Evolutionary conservation across 2,888 invertebrate genomes (phyloP), one percentile per base, ranked within the genome.

Genomic region (Acanthopleura granulata): DNA sequence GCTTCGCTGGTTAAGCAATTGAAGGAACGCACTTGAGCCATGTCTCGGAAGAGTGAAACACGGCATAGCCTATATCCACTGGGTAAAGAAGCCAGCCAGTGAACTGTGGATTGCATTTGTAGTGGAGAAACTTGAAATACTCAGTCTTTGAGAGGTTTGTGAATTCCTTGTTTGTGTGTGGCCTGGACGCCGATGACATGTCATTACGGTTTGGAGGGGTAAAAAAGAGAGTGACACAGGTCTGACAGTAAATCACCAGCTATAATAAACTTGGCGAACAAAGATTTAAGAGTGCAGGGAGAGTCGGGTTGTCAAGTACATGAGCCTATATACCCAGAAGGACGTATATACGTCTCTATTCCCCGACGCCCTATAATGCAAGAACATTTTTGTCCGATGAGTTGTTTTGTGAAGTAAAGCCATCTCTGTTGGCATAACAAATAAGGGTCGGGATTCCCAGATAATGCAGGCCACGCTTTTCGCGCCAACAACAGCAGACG

Each of bases 361-460:
- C 12, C 57, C 12, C 57, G 6, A 18, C 57, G 22, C 22, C n/a
- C 57, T 57, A 9, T 57, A 57, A 57, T 57, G 57, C n/a, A 57
- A 57, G 57, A 6, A 57, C 57, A 57, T 57, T 57, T 57, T 57
- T 57, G n/a, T n/a, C 18, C n/a, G 57, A 57, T 57, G 57, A 57
- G 57, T 22, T 57, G 57, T 57, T 57, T 57, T 57, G 57, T 57
- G 57, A n/a, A 57, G 57, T n/a, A 57, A 57, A 57, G 57, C 57
- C 57, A 18, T 57, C n/a, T 57, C 22, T 57, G 57, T 57, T 57
- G 57, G 57, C 22, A 22, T 57, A 57, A 57, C 57, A 57, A 57
- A 57, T 57, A 57, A 57, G n/a, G 57, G 40, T 40, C 22, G 6
- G 22, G 3, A 57, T 57, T 57, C 57, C 57, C 22, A 4, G 18